Conservation (phyloP, 2,113 vertebrate species). For the Brienomyrus brachyistius region DNA sequence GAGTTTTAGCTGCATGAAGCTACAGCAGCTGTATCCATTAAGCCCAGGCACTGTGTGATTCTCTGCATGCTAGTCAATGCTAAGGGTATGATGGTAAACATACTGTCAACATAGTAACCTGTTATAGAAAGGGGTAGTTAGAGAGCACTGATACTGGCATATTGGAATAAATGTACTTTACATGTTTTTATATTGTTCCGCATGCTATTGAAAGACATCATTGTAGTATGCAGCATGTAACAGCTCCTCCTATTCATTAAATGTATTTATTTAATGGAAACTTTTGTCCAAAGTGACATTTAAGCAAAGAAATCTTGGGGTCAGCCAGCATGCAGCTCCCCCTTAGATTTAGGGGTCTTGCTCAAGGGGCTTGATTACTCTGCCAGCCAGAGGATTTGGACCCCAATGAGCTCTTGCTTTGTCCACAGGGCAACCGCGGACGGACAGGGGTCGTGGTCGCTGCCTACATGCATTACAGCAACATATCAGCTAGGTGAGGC, state of each 20-base stretch:
- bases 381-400: background rate
- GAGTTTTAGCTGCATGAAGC: background rate
- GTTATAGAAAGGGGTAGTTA: constrained; percentile 16
- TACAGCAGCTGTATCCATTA: background rate
- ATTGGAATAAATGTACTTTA: background rate
- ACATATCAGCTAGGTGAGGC: constrained; percentile 93
- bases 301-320: background rate
- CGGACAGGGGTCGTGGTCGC: constrained; percentile 90
- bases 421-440: constrained; percentile 81
- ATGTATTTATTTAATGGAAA: background rate
- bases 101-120: background rate
- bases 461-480: constrained; percentile 97
- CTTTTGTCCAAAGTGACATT: background rate
- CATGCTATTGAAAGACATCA: background rate
- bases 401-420: constrained; percentile 8
- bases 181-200: background rate
- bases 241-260: background rate
- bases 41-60: background rate
- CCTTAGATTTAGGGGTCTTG: background rate
- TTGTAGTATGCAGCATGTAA: background rate
- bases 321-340: background rate
- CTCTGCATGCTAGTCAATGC: background rate
- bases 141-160: constrained; percentile 19
- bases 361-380: background rate
- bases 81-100: background rate